Percentiles rank a stretch among this genome's conserved stretches.
These are phyloP conservation scores for Toxotes chatareus DNA, from an alignment of 2,113 vertebrate genomes.

Conservation along the genomic window DNA sequence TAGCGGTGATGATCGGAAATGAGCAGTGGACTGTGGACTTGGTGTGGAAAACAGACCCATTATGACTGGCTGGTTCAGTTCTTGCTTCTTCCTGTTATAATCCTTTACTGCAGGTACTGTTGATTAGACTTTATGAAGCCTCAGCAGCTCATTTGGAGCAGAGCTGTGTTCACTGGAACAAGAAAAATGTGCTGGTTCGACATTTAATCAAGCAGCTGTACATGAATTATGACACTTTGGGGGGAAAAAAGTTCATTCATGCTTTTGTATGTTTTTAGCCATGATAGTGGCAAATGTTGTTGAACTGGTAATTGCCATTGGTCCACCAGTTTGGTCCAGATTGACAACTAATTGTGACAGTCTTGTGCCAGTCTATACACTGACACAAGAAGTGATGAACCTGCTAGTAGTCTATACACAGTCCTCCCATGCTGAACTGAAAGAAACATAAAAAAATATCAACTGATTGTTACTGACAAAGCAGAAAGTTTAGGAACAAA, in stretches of 20 bases:
- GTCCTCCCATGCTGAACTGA: background rate
- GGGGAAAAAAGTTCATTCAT: background rate
- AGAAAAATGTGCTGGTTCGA: conserved; percentile 22
- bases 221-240: background rate
- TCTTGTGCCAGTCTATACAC: background rate
- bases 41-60: conserved; percentile 16
- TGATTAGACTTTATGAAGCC: conserved; percentile 29
- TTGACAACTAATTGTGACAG: too few species aligned
- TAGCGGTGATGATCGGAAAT: conserved; percentile 34
- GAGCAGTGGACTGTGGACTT: conserved; percentile 16
- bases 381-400: background rate
- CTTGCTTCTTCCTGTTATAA: background rate
- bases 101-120: conserved; percentile 4
- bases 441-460: background rate
- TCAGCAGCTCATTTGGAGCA: conserved; percentile 1
- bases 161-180: background rate
- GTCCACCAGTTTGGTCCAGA: background rate
- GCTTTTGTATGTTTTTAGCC: background rate
- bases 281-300: background rate
- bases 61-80: background rate
- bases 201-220: background rate
- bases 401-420: background rate
- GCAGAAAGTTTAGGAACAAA: conserved; percentile 17
- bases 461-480: conserved; percentile 19
- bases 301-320: background rate